Percentiles rank a stretch among this genome's conserved stretches.
These are phyloP conservation scores for Clitarchus hookeri DNA, from an alignment of 2,888 invertebrate genomes.

Conservation along the genomic window DNA sequence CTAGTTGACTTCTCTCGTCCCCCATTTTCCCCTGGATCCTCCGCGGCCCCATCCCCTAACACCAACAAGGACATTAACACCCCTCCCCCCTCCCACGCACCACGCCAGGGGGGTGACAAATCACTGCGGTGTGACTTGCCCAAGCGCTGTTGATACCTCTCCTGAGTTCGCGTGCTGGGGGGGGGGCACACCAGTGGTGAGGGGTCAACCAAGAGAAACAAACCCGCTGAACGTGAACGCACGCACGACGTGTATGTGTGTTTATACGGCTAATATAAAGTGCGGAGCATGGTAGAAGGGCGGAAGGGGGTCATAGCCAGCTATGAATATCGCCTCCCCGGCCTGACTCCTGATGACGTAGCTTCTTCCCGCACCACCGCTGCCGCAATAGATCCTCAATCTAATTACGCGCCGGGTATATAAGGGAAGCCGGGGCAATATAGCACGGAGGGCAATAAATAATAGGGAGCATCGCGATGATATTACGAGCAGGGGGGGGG, in stretches of 20 bases:
- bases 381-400: conserved; percentile 44
- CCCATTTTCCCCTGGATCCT: conserved; percentile 30
- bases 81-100: conserved; percentile 29
- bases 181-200: neutral
- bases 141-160: conserved; percentile 37
- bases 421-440: conserved; percentile 36
- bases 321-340: conserved; percentile 39
- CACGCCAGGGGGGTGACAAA: conserved; percentile 37
- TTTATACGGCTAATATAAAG: conserved; percentile 47
- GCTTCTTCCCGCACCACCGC: conserved; percentile 26
- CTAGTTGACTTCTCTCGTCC: conserved; percentile 19
- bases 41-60: neutral
- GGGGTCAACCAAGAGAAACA: neutral
- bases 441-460: conserved; percentile 41
- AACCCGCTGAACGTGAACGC: neutral
- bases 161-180: neutral
- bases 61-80: conserved; percentile 30
- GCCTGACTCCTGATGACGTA: conserved; percentile 34
- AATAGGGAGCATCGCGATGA: conserved; percentile 32
- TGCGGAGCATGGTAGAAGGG: conserved; percentile 52
- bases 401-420: conserved; percentile 45
- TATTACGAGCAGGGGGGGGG: conserved; percentile 5
- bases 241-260: conserved; percentile 12
- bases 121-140: conserved; percentile 39
- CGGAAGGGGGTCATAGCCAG: conserved; percentile 48